Base-by-base conservation (phyloP, 2,113 vertebrate genomes). In the Lycocorax pyrrhopterus region DNA sequence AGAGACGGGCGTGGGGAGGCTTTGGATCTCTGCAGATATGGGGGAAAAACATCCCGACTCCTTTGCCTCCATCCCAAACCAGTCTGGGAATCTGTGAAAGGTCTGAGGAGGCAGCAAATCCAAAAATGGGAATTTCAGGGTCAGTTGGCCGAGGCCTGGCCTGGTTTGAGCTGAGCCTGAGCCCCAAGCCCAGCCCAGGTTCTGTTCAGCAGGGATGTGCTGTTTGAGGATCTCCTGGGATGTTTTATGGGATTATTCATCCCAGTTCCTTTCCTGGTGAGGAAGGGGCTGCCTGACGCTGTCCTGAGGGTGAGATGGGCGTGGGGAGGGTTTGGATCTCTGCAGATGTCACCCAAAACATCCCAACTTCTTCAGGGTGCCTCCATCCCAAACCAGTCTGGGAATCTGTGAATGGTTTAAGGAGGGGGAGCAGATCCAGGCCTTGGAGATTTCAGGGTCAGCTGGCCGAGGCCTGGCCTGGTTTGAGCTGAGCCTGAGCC, bases 191-290 rank as follows among this genome's bases (percentile, higher is more conserved):
- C 53, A 21, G 53, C 30, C 53, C 52, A 32, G 29, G 52, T 4
- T 52, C 1, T 4, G 51, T 2, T 10, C 51, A 52, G 6, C 52
- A 53, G 52, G 3, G 3, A 2, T 52, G 51, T 29, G 52, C 52
- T 10, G 6, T 30, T 19, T 30, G 16, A 55, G 53, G 2, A 86
- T 59, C 51, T 52, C 26, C 10, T 32, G 94, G 49, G 90, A 59
- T 79, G 87, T 91, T 96, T 94, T 35, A 87, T 95, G 83, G 73
- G 94, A 74, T 85, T 92, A 35, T 95, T 95, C 94, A 80, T 85
- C 33, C 64, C 51, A 16, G 43, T 78, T 87, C 43, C n/a, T 3
- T 76, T 25, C 43, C 56, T 46, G 44, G 44, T 1, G 11, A 59
- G 43, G 43, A 14, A 47, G 6, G 32, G 15, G 73, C 43, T 56